Percentiles rank a stretch among this genome's conserved stretches.
phyloP scores from a whole-genome alignment of 2,888 invertebrate genomes.

The Leptura quadrifasciata region DNA sequence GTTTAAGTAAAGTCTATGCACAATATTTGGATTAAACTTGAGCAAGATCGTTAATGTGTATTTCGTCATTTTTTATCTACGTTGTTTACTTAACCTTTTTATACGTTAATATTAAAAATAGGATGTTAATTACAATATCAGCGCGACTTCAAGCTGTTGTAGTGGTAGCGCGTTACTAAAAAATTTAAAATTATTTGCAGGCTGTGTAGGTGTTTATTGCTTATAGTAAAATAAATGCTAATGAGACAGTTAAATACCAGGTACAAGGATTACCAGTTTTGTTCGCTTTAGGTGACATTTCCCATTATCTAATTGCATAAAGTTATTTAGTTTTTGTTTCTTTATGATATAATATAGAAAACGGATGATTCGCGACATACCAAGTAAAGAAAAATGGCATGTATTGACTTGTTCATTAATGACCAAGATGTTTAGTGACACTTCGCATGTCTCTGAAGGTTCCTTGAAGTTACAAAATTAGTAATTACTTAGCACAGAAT shows the following conservation, averaged over 20 bases:
- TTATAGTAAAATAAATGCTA: constrained; percentile 46
- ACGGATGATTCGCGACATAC: no score
- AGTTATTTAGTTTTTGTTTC: neutral
- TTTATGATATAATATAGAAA: no score
- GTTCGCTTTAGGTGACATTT: constrained; percentile 10
- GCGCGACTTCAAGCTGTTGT: constrained; percentile 2
- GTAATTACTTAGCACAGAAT: no score
- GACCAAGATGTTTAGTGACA: no score
- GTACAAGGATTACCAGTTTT: constrained; percentile 53
- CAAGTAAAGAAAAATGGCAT: no score
- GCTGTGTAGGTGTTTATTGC: constrained; percentile 46
- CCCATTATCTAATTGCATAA: neutral
- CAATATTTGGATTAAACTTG: constrained; percentile 59
- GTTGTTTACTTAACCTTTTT: constrained; percentile 62
- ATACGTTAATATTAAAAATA: constrained; percentile 49
- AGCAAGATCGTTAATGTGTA: constrained; percentile 50
- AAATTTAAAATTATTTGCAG: constrained; percentile 19
- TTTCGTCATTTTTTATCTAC: constrained; percentile 62
- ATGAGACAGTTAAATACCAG: constrained; percentile 50
- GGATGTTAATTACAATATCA: constrained; percentile 39
- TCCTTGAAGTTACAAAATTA: no score
- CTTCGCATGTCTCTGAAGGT: no score
- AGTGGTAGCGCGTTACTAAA: constrained; percentile 10
- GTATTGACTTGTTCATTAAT: no score
- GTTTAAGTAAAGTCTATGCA: constrained; percentile 60